Conservation (phyloP, 92 coral and sea anemone species). For the Porites cylindrica region DNA sequence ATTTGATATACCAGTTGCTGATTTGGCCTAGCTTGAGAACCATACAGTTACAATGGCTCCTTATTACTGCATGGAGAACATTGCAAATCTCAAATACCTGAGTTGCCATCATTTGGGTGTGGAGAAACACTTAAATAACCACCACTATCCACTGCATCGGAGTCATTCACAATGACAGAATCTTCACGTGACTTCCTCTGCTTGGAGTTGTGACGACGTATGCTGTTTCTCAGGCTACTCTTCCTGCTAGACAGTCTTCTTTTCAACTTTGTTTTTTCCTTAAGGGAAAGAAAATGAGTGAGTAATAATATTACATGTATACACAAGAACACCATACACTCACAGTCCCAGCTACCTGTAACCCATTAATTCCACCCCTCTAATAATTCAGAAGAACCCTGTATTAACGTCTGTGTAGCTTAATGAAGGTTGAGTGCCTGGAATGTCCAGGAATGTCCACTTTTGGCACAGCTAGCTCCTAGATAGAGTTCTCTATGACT, state of each 20-base stretch:
- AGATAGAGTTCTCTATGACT: too few species aligned
- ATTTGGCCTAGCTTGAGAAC: too few species aligned
- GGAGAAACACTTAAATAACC: conserved; percentile 72
- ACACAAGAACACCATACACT: neutral
- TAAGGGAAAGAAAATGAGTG: neutral
- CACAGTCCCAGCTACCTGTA: too few species aligned
- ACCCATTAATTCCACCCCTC: too few species aligned
- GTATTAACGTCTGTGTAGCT: too few species aligned
- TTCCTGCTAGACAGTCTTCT: conserved; percentile 86
- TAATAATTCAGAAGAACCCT: too few species aligned
- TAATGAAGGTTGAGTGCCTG: too few species aligned
- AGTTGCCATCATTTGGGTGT: conserved; percentile 55
- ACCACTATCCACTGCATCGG: conserved; percentile 83
- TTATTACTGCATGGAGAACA: neutral
- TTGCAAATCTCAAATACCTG: conserved; percentile 47
- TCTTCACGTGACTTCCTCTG: conserved; percentile 65
- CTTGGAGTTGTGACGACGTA: conserved; percentile 86
- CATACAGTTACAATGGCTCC: too few species aligned
- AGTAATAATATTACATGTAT: too few species aligned
- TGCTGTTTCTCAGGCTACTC: conserved; percentile 90
- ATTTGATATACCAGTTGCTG: too few species aligned
- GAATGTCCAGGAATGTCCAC: too few species aligned
- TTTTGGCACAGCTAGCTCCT: too few species aligned
- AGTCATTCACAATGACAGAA: conserved; percentile 62
- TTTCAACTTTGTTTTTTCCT: conserved; percentile 75